Percentiles rank a stretch among this genome's conserved stretches.
Evolutionary conservation across 2,797 vertebrate species (phyloP).

Genomic region (Champsocephalus gunnari): DNA sequence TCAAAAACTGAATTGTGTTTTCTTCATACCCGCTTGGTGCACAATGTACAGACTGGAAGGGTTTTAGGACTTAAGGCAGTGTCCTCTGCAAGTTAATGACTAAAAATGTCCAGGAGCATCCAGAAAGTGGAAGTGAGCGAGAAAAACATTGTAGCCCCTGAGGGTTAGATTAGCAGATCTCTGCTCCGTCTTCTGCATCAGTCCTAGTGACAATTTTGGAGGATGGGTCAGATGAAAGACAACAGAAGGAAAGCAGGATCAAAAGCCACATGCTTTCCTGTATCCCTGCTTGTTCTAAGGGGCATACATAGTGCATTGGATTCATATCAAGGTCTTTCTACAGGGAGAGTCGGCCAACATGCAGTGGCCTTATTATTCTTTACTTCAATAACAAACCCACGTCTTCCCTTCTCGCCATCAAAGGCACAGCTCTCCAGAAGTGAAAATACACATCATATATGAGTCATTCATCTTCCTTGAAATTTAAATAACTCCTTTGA

Average conservation of each 20-base stretch:
- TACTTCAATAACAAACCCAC: constrained; percentile 86
- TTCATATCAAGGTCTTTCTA: constrained; percentile 85
- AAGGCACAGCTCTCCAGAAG: constrained; percentile 80
- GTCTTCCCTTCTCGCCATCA: constrained; percentile 81
- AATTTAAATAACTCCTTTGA: constrained; percentile 84
- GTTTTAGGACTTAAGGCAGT: constrained; percentile 68
- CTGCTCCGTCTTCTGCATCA: constrained; percentile 65
- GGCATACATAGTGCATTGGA: constrained; percentile 86
- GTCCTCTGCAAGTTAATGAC: constrained; percentile 75
- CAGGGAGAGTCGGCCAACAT: constrained; percentile 78
- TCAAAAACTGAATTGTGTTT: constrained; percentile 65
- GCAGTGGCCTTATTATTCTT: constrained; percentile 86
- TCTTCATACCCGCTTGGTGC: constrained; percentile 62
- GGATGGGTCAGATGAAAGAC: constrained; percentile 86
- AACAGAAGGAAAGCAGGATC: constrained; percentile 84
- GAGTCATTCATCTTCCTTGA: constrained; percentile 78
- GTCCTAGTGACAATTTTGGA: constrained; percentile 84
- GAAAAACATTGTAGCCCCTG: constrained; percentile 65
- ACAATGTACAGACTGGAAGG: constrained; percentile 62
- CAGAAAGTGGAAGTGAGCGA: constrained; percentile 70
- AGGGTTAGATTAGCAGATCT: constrained; percentile 77
- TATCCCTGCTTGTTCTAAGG: constrained; percentile 82
- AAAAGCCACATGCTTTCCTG: constrained; percentile 84
- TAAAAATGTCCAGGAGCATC: constrained; percentile 74
- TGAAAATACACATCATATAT: constrained; percentile 83